Evolutionary conservation across 2,797 vertebrate genomes (phyloP), one percentile per base, ranked within the genome.

Genomic region (Cossypha dichroa): DNA sequence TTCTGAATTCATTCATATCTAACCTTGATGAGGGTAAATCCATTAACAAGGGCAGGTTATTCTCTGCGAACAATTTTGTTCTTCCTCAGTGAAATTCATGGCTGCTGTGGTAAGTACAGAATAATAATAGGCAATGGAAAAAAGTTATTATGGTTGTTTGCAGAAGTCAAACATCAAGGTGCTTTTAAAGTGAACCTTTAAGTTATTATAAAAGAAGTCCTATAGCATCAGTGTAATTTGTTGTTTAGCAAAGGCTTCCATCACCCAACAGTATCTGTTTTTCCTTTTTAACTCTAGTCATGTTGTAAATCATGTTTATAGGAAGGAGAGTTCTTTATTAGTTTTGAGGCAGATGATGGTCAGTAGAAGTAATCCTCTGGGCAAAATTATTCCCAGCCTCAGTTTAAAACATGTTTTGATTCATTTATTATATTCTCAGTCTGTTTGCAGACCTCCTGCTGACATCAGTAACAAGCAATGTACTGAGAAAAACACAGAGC

Each of bases 301-400:
- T 91, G 51, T 49, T 91, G 29, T 94, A 94, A 93, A 94, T 97
- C 89, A 84, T 28, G 26, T 94, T 94, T 95, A 88, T 86, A 75
- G 59, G 55, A 88, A 90, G 36, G 36, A 91, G 85, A 80, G 82
- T 91, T 95, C 73, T 88, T 94, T 96, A 79, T 94, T 97, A 66
- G 49, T 88, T 93, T 91, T 73, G 74, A 75, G 75, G 77, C 56
- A 88, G 69, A 64, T 72, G 66, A 69, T 68, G 81, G 87, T 93
- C 93, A 95, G 75, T 62, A 83, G 86, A 94, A 93, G 51, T 72
- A 93, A 92, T 94, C 91, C 87, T 91, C 58, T 77, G 87, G 81
- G 91, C 58, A 91, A 94, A 89, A 91, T 91, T 89, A 77, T 91
- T 94, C 60, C 58, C 58, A 88, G 51, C 23, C 36, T 88, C 31